A percentile compares a stretch with the other conserved stretches of the same genome.
Conservation (phyloP, 2,888 invertebrate genomes). For the Dendrolimus pini region DNA sequence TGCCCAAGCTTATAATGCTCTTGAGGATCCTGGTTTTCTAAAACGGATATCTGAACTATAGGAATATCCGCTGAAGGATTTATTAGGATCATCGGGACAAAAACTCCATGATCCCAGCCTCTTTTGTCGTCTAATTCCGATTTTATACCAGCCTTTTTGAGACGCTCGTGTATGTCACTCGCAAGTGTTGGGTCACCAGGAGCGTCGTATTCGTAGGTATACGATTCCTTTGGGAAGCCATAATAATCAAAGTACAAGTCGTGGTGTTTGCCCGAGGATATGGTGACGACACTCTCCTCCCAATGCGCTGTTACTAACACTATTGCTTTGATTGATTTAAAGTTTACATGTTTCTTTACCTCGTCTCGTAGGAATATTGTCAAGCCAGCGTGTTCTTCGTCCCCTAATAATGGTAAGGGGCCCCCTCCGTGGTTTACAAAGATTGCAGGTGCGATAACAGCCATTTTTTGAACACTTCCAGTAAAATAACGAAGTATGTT, state of each 20-base stretch:
- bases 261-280: constrained; percentile 60
- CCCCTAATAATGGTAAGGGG: constrained; percentile 58
- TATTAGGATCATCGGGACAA: constrained; percentile 68
- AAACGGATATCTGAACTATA: constrained; percentile 59
- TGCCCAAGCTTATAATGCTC: constrained; percentile 56
- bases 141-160: constrained; percentile 48
- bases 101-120: constrained; percentile 72
- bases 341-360: constrained; percentile 51
- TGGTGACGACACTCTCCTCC: constrained; percentile 56
- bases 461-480: constrained; percentile 47
- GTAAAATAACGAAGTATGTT: constrained; percentile 58
- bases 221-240: constrained; percentile 63
- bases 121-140: constrained; percentile 52
- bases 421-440: constrained; percentile 70
- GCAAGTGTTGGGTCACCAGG: constrained; percentile 58
- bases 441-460: constrained; percentile 54
- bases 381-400: constrained; percentile 52
- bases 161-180: constrained; percentile 36
- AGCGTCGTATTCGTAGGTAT: constrained; percentile 60
- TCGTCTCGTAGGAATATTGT: constrained; percentile 56
- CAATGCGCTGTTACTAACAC: constrained; percentile 67
- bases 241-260: constrained; percentile 66
- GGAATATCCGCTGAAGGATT: constrained; percentile 60
- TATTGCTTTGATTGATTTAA: constrained; percentile 56
- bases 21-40: constrained; percentile 49